Evolutionary conservation across 2,113 vertebrate genomes (phyloP), one percentile per base, ranked within the genome.

Genomic region (Phyllopteryx taeniolatus): DNA sequence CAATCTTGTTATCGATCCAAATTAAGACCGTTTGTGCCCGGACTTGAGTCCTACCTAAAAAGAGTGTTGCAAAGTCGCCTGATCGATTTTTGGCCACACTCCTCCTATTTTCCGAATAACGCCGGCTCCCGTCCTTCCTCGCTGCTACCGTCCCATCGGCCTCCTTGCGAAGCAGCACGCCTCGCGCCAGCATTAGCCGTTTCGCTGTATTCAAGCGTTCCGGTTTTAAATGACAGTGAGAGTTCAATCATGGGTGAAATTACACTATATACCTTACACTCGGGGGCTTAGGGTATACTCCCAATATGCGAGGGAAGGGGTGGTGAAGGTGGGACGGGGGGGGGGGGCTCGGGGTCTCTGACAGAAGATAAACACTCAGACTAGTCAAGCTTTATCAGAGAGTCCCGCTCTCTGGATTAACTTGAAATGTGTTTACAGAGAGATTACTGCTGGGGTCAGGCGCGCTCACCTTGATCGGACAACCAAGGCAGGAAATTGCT

Each of bases 211-310:
- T 66, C 20, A 9, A 47, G 64, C 64, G 64, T 31, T 47, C 19
- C 8, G 64, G n/a, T 66, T 66, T 66, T 66, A 47, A 66, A 66
- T 66, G 64, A 66, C 84, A 87, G 83, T 68, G 87, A 78, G 86
- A 78, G 88, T 91, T 92, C 90, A 89, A 91, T 92, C 90, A 92
- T 86, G 91, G 88, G 84, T 93, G 91, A 93, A 93, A 93, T 90
- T 90, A 88, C 88, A 89, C 89, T 81, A 85, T 90, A 90, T 89
- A 89, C 83, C 78, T 90, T 89, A 88, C 86, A 84, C 74, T 83
- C 62, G 49, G 68, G 79, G 47, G 78, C 81, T 84, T 85, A 77
- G 74, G 78, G 82, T 86, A 69, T 68, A 81, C 79, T 83, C 84
- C 59, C 65, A 79, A 59, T n/a, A 12, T 22, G 59, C 59, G 80